A percentile compares a stretch with the other conserved stretches of the same genome.
phyloP scores from a whole-genome alignment of 2,113 vertebrate genomes.

The Dromas ardeola region DNA sequence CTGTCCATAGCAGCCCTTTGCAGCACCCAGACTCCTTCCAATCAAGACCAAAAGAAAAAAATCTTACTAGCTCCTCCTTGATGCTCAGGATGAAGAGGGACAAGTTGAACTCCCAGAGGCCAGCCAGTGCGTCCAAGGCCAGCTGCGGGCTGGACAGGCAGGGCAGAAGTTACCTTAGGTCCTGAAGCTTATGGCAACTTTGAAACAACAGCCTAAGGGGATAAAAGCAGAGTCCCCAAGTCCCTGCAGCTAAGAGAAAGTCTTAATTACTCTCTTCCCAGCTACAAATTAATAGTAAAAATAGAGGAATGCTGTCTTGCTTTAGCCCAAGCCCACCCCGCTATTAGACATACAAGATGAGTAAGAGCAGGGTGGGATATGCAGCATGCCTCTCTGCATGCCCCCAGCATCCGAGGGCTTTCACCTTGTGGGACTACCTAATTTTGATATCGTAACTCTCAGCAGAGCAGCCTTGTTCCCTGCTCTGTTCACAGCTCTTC shows the following conservation, averaged over 20 bases:
- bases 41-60: background rate
- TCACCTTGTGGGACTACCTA: rapidly evolving
- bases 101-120: background rate
- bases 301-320: background rate
- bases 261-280: background rate
- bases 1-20: background rate
- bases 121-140: background rate
- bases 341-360: background rate
- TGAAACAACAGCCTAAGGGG: background rate
- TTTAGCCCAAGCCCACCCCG: background rate
- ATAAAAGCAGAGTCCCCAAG: background rate
- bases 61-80: background rate
- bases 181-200: background rate
- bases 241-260: background rate
- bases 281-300: background rate
- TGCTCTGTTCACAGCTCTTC: background rate
- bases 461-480: background rate
- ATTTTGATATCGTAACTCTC: background rate
- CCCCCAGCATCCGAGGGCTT: background rate
- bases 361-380: background rate
- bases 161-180: background rate
- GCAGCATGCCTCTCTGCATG: background rate
- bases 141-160: background rate
- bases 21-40: background rate
- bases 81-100: background rate